These are phyloP conservation scores for Hippopotamyrus pictus DNA, from an alignment of 2,797 vertebrate genomes.

Conservation along the genomic window DNA sequence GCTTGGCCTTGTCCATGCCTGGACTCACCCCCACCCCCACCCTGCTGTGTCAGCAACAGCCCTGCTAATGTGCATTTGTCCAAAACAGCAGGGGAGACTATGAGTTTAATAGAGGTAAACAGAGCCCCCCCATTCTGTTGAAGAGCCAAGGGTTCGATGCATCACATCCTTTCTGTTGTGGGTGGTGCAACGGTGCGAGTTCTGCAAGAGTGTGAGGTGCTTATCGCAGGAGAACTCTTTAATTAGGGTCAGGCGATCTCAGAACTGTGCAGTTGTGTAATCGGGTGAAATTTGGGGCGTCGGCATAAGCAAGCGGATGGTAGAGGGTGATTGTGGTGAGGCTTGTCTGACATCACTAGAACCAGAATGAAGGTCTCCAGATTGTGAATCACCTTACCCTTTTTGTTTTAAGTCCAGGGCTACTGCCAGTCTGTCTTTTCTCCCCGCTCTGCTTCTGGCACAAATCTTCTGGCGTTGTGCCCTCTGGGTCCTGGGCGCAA, in stretches of 20 bases:
- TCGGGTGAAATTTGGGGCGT: conserved; percentile 4
- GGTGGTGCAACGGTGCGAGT: not conserved
- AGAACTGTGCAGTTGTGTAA: conserved; percentile 15
- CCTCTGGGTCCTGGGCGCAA: not conserved
- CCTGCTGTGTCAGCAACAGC: conserved; percentile 13
- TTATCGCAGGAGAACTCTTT: not conserved
- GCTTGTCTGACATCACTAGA: not conserved
- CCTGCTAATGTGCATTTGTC: conserved; percentile 7
- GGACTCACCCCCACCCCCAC: not conserved
- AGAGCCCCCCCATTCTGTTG: not conserved
- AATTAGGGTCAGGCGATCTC: conserved; percentile 17
- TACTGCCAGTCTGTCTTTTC: not conserved
- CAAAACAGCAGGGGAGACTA: not conserved
- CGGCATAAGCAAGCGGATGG: not conserved
- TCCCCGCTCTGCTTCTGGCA: not conserved
- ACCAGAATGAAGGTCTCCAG: not conserved
- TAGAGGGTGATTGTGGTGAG: not conserved
- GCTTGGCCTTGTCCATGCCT: not conserved
- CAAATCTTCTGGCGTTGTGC: not conserved
- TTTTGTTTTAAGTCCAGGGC: not conserved
- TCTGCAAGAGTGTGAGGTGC: not conserved
- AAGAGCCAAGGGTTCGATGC: not conserved
- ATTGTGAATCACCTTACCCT: not conserved
- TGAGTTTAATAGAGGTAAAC: not conserved
- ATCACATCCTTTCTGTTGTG: not conserved